These are phyloP conservation scores for Akabosia matsudoensis DNA, from an alignment of 1,140 invertebrate species.

Conservation along the genomic window DNA sequence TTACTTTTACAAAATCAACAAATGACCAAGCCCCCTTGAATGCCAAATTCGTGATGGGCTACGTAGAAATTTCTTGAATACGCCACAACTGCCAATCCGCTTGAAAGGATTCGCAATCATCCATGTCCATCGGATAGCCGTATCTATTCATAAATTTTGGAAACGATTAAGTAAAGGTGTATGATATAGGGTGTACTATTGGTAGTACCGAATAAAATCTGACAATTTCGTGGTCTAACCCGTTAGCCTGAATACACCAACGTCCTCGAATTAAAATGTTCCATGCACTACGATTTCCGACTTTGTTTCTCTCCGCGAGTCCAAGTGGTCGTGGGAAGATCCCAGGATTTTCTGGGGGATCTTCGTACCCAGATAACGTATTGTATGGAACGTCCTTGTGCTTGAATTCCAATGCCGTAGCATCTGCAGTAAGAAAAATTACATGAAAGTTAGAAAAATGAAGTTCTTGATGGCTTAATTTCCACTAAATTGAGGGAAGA, in stretches of 20 bases:
- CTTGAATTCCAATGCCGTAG: conserved; percentile 13
- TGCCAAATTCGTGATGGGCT: no score
- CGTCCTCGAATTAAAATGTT: conserved; percentile 27
- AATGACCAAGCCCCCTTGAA: no score
- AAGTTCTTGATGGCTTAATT: no score
- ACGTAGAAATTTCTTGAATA: background rate
- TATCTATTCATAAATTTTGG: conserved; percentile 4
- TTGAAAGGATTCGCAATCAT: conserved; percentile 31
- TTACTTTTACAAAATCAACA: no score
- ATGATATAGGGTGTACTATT: no score
- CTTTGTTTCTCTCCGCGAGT: background rate
- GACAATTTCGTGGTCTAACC: no score
- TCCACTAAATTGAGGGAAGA: background rate
- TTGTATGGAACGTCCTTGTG: conserved; percentile 33
- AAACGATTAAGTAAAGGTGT: no score
- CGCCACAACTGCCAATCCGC: conserved; percentile 34
- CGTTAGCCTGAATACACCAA: conserved; percentile 31
- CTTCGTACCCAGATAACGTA: conserved; percentile 24
- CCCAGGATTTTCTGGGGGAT: conserved; percentile 25
- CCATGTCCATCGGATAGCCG: conserved; percentile 23
- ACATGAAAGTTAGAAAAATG: no score
- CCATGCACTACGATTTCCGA: background rate
- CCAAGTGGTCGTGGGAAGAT: conserved; percentile 29
- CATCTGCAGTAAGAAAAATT: no score
- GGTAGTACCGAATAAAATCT: no score